phyloP scores from a whole-genome alignment of 1,140 invertebrate species.

The Pogonomyrmex barbatus region DNA sequence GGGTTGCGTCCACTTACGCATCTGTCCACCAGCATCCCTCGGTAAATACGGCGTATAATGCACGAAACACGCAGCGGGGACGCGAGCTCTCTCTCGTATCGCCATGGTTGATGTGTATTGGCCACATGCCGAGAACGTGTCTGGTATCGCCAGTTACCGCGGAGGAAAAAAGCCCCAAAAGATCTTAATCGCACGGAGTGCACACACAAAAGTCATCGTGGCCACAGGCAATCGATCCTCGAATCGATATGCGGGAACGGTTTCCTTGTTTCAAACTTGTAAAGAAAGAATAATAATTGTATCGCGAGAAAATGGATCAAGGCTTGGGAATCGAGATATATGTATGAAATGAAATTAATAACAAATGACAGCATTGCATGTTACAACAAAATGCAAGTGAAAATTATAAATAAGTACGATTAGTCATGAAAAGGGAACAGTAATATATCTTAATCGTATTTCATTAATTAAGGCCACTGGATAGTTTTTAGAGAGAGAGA shows the following conservation, averaged over 20 bases:
- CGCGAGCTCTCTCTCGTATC: constrained; percentile 64
- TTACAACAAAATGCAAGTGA: not conserved
- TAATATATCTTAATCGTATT: not conserved
- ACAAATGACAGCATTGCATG: not conserved
- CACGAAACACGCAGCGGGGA: constrained; percentile 76
- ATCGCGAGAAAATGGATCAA: not conserved
- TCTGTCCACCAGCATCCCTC: constrained; percentile 85
- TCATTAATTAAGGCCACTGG: not conserved
- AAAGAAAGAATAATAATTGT: constrained; percentile 32
- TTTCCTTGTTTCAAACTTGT: constrained; percentile 13
- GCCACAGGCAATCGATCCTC: constrained; percentile 27
- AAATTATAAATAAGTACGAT: constrained; percentile 6
- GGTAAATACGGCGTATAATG: constrained; percentile 73
- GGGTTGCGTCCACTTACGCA: constrained; percentile 82
- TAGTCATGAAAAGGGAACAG: not conserved
- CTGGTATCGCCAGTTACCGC: constrained; percentile 62
- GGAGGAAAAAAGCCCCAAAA: constrained; percentile 36
- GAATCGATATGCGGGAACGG: not conserved
- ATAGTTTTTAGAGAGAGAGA: no score
- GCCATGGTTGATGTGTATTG: constrained; percentile 61
- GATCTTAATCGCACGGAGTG: constrained; percentile 69
- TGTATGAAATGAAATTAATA: not conserved
- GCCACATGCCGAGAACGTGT: constrained; percentile 80
- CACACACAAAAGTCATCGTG: constrained; percentile 35
- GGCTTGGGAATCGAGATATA: not conserved